These are phyloP conservation scores for Bucorvus abyssinicus DNA, from an alignment of 2,797 vertebrate species.

Conservation along the genomic window DNA sequence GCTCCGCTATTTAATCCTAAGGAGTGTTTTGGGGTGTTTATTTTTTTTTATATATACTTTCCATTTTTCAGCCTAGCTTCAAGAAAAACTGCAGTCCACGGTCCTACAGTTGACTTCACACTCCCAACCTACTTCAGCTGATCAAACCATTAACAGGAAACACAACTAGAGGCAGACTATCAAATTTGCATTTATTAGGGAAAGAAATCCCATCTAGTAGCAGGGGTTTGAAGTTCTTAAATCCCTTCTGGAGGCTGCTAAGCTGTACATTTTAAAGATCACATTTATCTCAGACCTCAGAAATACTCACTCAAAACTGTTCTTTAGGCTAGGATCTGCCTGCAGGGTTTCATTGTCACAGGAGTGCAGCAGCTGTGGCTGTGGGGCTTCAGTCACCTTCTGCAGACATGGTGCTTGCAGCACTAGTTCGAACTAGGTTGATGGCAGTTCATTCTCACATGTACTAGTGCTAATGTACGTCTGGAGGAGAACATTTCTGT, in stretches of 20 bases:
- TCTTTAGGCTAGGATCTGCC: background rate
- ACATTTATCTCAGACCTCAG: background rate
- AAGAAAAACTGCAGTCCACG: background rate
- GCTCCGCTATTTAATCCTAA: background rate
- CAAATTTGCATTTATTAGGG: background rate
- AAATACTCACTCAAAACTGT: background rate
- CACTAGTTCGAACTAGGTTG: background rate
- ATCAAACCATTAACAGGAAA: background rate
- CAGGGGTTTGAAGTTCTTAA: background rate
- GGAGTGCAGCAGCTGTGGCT: background rate
- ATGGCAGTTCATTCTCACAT: background rate
- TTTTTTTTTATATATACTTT: background rate
- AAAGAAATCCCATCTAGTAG: background rate
- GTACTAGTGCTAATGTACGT: accelerated
- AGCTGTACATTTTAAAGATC: background rate
- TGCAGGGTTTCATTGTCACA: background rate
- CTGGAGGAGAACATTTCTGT: background rate
- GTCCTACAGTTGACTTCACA: background rate
- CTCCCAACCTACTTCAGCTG: background rate
- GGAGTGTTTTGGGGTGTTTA: background rate
- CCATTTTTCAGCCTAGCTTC: background rate
- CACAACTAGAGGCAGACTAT: background rate
- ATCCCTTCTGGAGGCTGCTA: background rate
- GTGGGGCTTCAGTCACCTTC: background rate
- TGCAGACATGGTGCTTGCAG: background rate